These are phyloP conservation scores for Serranus cabrilla DNA, from an alignment of 2,797 vertebrate genomes.

Conservation along the genomic window DNA sequence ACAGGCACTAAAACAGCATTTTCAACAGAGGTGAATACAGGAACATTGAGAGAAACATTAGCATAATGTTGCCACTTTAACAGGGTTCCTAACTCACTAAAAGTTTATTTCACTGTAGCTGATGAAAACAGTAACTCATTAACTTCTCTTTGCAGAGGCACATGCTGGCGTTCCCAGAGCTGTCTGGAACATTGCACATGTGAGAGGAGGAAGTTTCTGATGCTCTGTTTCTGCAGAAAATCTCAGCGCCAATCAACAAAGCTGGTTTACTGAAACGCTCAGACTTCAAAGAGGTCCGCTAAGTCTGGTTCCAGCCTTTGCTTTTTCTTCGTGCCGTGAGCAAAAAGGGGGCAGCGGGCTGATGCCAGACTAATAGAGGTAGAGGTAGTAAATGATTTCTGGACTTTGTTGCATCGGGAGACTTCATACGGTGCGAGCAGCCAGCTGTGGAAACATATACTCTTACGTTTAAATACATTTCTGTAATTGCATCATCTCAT, in stretches of 20 bases:
- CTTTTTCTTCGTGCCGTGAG: constrained; percentile 6
- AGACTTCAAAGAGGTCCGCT: constrained; percentile 13
- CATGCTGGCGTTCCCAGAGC: not conserved
- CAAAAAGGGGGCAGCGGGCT: not conserved
- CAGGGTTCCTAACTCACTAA: not conserved
- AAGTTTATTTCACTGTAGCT: not conserved
- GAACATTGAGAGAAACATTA: too few relatives aligned
- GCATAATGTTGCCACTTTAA: too few relatives aligned
- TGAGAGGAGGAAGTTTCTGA: not conserved
- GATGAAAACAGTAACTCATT: not conserved
- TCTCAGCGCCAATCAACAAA: constrained; percentile 6
- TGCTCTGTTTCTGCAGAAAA: constrained; percentile 17
- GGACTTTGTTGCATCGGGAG: not conserved
- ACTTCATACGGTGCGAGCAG: constrained; percentile 1
- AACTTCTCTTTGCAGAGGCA: not conserved
- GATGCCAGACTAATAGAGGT: constrained; percentile 4
- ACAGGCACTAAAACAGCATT: too few relatives aligned
- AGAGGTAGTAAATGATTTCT: constrained; percentile 28
- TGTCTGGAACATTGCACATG: not conserved
- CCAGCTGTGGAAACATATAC: constrained; percentile 24
- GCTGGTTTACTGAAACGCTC: not conserved
- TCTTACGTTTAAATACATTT: constrained; percentile 40
- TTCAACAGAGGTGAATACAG: too few relatives aligned
- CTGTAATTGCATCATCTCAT: constrained; percentile 56
- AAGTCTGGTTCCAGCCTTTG: constrained; percentile 14